A percentile compares a stretch with the other conserved stretches of the same genome.
These are phyloP conservation scores for Hipparchia semele DNA, from an alignment of 2,888 invertebrate genomes.

Conservation along the genomic window DNA sequence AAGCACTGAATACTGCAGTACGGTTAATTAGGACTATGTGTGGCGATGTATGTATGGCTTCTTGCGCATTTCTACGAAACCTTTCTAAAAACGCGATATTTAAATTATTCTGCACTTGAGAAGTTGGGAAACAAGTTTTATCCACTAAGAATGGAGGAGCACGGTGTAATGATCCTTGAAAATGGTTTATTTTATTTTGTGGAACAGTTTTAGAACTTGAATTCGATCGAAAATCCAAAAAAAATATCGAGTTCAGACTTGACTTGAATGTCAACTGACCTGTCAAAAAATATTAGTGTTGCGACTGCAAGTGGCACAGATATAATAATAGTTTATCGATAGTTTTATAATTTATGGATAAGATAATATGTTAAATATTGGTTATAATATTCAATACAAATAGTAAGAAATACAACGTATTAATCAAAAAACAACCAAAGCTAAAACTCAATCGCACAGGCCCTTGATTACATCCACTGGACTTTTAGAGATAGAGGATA, in stretches of 20 bases:
- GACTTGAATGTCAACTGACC: conserved; percentile 7
- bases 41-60: conserved; percentile 43
- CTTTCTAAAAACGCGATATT: background rate
- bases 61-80: conserved; percentile 39
- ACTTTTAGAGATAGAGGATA: no score
- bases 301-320: background rate
- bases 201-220: background rate
- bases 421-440: no score
- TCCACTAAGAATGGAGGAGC: background rate
- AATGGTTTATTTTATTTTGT: background rate
- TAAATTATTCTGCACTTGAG: background rate
- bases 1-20: conserved; percentile 10
- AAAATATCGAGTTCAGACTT: conserved; percentile 1
- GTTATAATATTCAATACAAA: no score
- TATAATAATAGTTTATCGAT: background rate
- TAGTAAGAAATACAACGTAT: no score
- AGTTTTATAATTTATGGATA: background rate
- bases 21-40: conserved; percentile 25
- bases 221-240: conserved; percentile 32
- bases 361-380: no score
- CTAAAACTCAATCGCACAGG: no score
- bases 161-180: background rate
- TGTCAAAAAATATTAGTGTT: conserved; percentile 3
- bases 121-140: background rate
- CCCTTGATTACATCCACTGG: no score